Conservation (phyloP, 2,888 invertebrate genomes). For the Parnassius glacialis region DNA sequence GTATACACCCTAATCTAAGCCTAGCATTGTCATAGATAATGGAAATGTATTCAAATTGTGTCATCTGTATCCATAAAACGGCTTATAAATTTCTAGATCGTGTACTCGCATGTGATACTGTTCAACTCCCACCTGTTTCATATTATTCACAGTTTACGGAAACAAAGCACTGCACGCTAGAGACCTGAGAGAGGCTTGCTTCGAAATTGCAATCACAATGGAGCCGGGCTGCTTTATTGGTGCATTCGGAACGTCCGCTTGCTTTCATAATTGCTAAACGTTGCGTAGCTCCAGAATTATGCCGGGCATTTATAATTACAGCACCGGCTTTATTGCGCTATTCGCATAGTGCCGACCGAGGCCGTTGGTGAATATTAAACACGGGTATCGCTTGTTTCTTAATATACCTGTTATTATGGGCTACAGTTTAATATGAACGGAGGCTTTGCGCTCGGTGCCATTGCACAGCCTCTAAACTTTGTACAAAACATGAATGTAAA, state of each 20-base stretch:
- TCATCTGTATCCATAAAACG: no score
- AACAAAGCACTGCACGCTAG: background rate
- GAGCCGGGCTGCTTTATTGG: slow-evolving; percentile 3
- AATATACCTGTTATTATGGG: background rate
- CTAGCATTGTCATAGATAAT: no score
- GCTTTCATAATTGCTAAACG: slow-evolving; percentile 1
- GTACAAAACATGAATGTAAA: no score
- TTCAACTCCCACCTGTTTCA: background rate
- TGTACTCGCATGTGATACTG: background rate
- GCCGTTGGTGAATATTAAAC: background rate
- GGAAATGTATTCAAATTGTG: no score
- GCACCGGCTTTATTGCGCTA: background rate
- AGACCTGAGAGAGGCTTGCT: background rate
- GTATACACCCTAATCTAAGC: no score
- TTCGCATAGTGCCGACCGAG: background rate
- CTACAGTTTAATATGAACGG: no score
- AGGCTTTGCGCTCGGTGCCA: no score
- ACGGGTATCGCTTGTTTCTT: background rate
- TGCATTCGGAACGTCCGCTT: background rate
- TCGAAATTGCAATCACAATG: background rate
- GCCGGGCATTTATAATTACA: background rate
- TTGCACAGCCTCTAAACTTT: no score
- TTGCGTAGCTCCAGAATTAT: background rate
- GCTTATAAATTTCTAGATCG: no score
- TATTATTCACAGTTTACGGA: background rate